A percentile compares a stretch with the other conserved stretches of the same genome.
Evolutionary conservation across 1,140 invertebrate species (phyloP).

Genomic region (Samia ricini): DNA sequence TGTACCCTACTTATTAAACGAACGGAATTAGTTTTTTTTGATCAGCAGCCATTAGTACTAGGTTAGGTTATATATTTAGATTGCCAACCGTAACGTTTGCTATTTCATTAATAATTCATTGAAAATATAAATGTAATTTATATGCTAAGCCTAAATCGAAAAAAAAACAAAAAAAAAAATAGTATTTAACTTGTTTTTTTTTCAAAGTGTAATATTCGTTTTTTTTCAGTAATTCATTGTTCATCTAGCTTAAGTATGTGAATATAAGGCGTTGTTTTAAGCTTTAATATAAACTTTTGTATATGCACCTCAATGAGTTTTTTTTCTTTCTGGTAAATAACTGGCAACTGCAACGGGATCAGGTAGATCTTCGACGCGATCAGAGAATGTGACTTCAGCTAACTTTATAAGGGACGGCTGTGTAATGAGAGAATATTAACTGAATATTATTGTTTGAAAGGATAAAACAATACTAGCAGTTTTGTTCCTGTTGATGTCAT

Average conservation of each 20-base stretch:
- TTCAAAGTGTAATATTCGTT: neutral
- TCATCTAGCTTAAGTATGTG: no score
- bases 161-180: neutral
- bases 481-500: no score
- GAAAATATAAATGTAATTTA: no score
- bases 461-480: no score
- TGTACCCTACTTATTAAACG: no score
- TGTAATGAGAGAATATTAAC: neutral
- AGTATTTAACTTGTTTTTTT: neutral
- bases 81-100: no score
- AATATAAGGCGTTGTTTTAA: neutral
- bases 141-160: neutral
- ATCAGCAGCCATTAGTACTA: no score
- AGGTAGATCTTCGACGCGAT: conserved; percentile 58
- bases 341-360: conserved; percentile 50
- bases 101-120: no score
- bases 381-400: conserved; percentile 61
- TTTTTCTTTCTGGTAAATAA: conserved; percentile 54
- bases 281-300: neutral
- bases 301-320: conserved; percentile 55
- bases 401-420: conserved; percentile 62
- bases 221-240: neutral
- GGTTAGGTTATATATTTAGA: no score
- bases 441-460: neutral
- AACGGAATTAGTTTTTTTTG: no score